Conservation (phyloP, 2,888 invertebrate genomes). For the Mactromeris polynyma region DNA sequence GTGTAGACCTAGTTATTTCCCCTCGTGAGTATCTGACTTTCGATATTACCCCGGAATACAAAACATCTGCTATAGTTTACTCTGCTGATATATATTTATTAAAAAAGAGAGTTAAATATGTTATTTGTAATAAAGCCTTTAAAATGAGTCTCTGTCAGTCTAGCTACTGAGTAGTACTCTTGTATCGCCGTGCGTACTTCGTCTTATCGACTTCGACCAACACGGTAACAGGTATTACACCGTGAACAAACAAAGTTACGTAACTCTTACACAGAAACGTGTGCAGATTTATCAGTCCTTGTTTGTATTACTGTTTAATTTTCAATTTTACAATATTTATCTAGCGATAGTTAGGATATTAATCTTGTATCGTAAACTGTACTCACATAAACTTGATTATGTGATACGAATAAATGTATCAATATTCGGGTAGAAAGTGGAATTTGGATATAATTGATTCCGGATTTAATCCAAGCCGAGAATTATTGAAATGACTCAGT, state of each 20-base stretch:
- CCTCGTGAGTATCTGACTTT: too few relatives aligned
- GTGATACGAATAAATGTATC: neutral
- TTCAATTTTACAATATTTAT: neutral
- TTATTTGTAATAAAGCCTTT: too few relatives aligned
- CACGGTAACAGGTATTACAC: neutral
- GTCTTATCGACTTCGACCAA: neutral
- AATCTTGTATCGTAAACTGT: neutral
- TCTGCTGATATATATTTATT: too few relatives aligned
- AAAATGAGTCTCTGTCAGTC: too few relatives aligned
- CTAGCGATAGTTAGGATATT: neutral
- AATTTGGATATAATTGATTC: neutral
- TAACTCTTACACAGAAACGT: neutral
- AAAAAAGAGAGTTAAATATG: too few relatives aligned
- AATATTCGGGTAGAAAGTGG: neutral
- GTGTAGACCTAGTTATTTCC: too few relatives aligned
- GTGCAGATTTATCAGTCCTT: neutral
- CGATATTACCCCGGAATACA: too few relatives aligned
- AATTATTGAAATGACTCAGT: neutral
- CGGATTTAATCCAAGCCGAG: neutral
- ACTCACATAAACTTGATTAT: neutral
- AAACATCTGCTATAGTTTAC: too few relatives aligned
- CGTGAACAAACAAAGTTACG: neutral
- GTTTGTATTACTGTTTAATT: neutral
- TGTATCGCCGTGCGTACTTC: neutral
- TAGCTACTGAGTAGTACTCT: neutral